A percentile compares a stretch with the other conserved stretches of the same genome.
phyloP scores from a whole-genome alignment of 2,113 vertebrate genomes.

The Gavialis gangeticus region DNA sequence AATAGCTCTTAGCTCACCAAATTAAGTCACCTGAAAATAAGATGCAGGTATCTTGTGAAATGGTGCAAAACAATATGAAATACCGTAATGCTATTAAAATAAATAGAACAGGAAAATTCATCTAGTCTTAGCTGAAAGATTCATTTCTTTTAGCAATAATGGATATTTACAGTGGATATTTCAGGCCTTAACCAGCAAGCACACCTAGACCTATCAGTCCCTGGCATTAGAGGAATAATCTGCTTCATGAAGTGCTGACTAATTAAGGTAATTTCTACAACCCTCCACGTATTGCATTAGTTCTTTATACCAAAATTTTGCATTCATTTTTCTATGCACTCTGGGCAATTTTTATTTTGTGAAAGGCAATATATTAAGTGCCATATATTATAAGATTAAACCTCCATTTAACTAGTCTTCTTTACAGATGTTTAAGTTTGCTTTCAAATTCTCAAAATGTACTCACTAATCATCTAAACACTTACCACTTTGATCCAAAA shows the following conservation, averaged over 20 bases:
- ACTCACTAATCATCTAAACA: background rate
- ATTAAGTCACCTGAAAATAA: too few species aligned
- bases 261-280: background rate
- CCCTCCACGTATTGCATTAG: too few species aligned
- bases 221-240: background rate
- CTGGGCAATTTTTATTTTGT: background rate
- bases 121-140: background rate
- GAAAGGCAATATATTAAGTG: background rate
- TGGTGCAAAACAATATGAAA: background rate
- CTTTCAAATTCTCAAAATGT: background rate
- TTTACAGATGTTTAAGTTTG: background rate
- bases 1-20: background rate
- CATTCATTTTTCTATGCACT: background rate
- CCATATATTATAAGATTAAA: background rate
- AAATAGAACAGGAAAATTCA: background rate
- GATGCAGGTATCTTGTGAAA: background rate
- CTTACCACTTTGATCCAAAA: constrained; percentile 47
- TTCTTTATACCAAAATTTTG: background rate
- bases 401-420: background rate
- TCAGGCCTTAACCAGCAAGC: background rate
- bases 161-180: background rate
- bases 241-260: background rate
- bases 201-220: background rate
- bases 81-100: background rate
- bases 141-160: background rate